Evolutionary conservation across 2,113 vertebrate species (phyloP), one percentile per base, ranked within the genome.

Genomic region (Cyphomyrus plagiostoma): DNA sequence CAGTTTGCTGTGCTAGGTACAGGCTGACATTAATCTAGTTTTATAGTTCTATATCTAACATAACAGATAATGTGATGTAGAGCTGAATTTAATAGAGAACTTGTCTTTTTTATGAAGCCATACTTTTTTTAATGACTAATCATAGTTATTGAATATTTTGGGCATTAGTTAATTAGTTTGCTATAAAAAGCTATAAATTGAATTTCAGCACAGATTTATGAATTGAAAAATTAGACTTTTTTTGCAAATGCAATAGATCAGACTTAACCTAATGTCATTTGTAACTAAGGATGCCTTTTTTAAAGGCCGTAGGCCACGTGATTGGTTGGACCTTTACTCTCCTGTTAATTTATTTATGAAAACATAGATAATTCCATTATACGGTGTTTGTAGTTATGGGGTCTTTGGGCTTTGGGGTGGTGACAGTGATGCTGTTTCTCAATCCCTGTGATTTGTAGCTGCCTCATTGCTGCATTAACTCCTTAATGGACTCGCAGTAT

Each of bases 101-200:
- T 88, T 58, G 11, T 56, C 86, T 58, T 88, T 88, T 88, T 88
- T 56, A 62, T 88, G 30, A 88, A 88, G 52, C 39, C 35, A n/a
- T 62, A 58, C 53, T 88, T 58, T 62, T 58, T 85, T 89, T 85
- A 46, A 84, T 89, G 50, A 89, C 77, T 89, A 85, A 89, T 89
- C 89, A 89, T 85, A 53, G 89, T 49, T 89, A 85, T 89, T 85
- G 52, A 89, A 85, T 89, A 89, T 89, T 89, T 89, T 89, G 88
- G 88, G 50, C 80, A 89, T 89, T 89, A 26, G 80, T 89, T 89
- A 89, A 89, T 89, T 89, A 89, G 70, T 89, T 56, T 89, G 89
- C 89, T 89, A 89, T 89, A 89, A 85, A 89, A 89, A 89, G 89
- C 53, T 62, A 85, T 89, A 89, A 89, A 89, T 89, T 89, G 89